Conservation (phyloP, 1,140 invertebrate species). For the Chrysomallon squamiferum region DNA sequence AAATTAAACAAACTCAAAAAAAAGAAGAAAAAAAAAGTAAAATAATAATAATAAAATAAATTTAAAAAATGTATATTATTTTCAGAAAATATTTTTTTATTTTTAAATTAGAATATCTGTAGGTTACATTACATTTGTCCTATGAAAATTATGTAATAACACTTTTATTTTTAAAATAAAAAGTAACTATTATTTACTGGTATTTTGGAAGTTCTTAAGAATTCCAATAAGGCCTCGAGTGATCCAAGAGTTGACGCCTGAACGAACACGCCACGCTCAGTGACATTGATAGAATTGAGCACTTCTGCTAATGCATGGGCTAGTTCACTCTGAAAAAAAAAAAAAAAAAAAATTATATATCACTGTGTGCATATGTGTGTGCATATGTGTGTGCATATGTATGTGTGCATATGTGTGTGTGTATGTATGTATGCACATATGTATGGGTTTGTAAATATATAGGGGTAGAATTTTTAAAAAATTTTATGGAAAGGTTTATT, state of each 20-base stretch:
- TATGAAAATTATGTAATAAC: too few relatives aligned
- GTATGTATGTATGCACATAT: background rate
- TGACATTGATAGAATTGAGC: conserved; percentile 89
- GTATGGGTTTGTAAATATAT: too few relatives aligned
- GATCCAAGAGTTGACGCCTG: conserved; percentile 99
- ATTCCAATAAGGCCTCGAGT: conserved; percentile 95
- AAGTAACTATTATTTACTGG: conserved; percentile 77
- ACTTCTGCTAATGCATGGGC: conserved; percentile 78
- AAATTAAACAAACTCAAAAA: too few relatives aligned
- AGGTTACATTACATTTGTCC: too few relatives aligned
- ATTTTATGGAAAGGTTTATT: too few relatives aligned
- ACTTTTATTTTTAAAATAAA: too few relatives aligned
- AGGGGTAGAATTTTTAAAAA: too few relatives aligned
- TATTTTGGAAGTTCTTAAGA: conserved; percentile 93
- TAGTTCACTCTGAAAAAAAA: conserved; percentile 48
- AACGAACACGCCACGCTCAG: conserved; percentile 93
- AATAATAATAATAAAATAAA: background rate
- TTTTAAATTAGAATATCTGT: too few relatives aligned
- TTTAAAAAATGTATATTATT: too few relatives aligned
- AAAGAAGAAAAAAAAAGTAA: too few relatives aligned
- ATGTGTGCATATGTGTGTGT: background rate
- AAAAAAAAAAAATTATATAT: background rate
- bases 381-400: background rate
- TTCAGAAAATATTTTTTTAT: too few relatives aligned
- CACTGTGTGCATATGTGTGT: background rate